Evolutionary conservation across 1,140 invertebrate genomes (phyloP).

Genomic region (Bombus soroeensis): DNA sequence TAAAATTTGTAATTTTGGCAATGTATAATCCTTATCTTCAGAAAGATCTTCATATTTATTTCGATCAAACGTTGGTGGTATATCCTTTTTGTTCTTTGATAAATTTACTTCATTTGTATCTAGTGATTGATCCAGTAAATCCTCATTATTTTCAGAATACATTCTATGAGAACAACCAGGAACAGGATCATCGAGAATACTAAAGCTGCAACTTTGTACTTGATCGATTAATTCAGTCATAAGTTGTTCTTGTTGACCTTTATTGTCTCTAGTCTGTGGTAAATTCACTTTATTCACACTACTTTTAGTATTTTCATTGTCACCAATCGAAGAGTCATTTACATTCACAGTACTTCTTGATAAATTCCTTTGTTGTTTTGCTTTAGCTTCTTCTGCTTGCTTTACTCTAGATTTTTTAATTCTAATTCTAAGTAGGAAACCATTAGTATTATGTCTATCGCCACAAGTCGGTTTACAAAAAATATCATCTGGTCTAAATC

Average conservation of each 20-base stretch:
- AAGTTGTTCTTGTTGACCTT: constrained; percentile 30
- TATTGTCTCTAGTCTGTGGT: neutral
- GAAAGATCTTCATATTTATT: constrained; percentile 72
- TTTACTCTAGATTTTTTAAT: constrained; percentile 82
- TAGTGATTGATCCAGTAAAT: neutral
- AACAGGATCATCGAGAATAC: neutral
- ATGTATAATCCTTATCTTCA: constrained; percentile 66
- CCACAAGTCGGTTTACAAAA: constrained; percentile 91
- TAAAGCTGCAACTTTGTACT: constrained; percentile 23
- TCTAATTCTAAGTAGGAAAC: constrained; percentile 89
- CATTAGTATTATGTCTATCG: constrained; percentile 86
- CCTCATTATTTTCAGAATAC: constrained; percentile 5
- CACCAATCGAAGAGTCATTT: neutral
- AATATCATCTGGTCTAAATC: constrained; percentile 92
- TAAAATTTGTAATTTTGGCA: constrained; percentile 83
- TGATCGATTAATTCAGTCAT: constrained; percentile 34
- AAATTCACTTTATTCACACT: neutral
- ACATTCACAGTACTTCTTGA: constrained; percentile 14
- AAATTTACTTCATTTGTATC: neutral
- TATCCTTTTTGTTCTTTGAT: constrained; percentile 32
- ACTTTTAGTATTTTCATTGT: constrained; percentile 21
- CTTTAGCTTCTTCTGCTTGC: constrained; percentile 69
- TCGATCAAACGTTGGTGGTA: constrained; percentile 60
- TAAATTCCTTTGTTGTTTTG: neutral
- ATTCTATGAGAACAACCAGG: neutral